Evolutionary conservation across 2,797 vertebrate species (phyloP).

Genomic region (Rhynchotus rufescens): DNA sequence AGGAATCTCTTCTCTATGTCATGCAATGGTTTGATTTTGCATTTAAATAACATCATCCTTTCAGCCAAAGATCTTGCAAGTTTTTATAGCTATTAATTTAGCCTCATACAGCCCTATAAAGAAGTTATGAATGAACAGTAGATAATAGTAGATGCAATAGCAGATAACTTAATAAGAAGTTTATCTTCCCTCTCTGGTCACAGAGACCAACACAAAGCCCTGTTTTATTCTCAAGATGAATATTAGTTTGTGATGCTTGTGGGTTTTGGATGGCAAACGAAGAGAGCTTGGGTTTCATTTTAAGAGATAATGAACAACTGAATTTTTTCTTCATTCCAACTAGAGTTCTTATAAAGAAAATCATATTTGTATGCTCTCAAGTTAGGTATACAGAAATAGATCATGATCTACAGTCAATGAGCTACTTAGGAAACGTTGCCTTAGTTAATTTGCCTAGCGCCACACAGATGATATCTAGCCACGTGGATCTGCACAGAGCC

Average conservation of each 20-base stretch:
- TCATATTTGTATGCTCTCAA: neutral
- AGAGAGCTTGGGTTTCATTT: conserved; percentile 20
- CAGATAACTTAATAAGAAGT: conserved; percentile 50
- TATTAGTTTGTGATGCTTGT: conserved; percentile 41
- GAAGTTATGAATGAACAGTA: conserved; percentile 49
- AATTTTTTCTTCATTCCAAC: conserved; percentile 18
- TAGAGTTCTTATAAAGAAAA: conserved; percentile 25
- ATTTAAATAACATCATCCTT: conserved; percentile 60
- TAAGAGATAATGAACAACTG: conserved; percentile 6
- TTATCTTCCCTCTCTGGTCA: conserved; percentile 53
- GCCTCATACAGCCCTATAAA: conserved; percentile 24
- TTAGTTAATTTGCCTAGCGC: neutral
- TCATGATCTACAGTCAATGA: conserved; percentile 13
- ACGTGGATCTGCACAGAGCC: neutral
- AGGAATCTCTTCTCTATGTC: conserved; percentile 32
- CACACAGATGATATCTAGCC: neutral
- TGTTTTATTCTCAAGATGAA: conserved; percentile 44
- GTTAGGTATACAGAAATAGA: conserved; percentile 26
- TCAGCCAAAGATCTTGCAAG: conserved; percentile 35
- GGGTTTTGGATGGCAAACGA: conserved; percentile 5
- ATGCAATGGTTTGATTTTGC: conserved; percentile 43
- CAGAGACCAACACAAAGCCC: conserved; percentile 15
- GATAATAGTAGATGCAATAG: conserved; percentile 62
- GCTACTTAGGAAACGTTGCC: conserved; percentile 37
- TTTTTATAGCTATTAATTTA: conserved; percentile 68